These are phyloP conservation scores for Axea sp. DNA, from an alignment of 2,888 invertebrate species.

Conservation along the genomic window DNA sequence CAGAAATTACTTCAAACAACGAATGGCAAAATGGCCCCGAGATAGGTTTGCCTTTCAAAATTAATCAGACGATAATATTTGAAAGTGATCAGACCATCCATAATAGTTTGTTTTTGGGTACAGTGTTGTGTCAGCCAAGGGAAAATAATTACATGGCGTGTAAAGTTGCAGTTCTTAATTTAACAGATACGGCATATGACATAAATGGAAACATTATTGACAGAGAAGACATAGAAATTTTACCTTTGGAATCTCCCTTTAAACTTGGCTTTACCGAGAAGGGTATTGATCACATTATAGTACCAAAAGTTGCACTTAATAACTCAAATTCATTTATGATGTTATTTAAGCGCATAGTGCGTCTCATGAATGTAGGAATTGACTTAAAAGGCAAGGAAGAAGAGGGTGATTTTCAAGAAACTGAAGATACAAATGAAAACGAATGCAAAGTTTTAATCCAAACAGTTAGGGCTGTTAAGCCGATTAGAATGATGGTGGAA, in stretches of 20 bases:
- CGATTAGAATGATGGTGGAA: constrained; percentile 6
- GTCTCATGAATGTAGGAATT: constrained; percentile 10
- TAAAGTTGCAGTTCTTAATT: background rate
- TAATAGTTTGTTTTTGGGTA: background rate
- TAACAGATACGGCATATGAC: background rate
- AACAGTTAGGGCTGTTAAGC: constrained; percentile 8
- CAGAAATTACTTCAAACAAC: background rate
- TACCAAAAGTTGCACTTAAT: background rate
- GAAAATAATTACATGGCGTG: background rate
- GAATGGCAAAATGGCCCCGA: constrained; percentile 14
- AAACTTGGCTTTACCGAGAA: constrained; percentile 1
- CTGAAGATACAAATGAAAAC: background rate
- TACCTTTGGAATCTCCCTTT: background rate
- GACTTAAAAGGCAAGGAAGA: constrained; percentile 19
- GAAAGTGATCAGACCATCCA: background rate
- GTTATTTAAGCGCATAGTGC: background rate
- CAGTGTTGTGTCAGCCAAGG: background rate
- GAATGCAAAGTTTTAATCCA: constrained; percentile 6
- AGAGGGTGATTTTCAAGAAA: constrained; percentile 6
- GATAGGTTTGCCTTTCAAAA: background rate
- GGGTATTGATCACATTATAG: constrained; percentile 1
- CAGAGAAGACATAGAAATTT: background rate
- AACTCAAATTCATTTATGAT: background rate
- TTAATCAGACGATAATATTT: background rate
- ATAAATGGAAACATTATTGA: background rate